Evolutionary conservation across 2,888 invertebrate species (phyloP), one percentile per base, ranked within the genome.

Genomic region (Chromoteleia sp.): DNA sequence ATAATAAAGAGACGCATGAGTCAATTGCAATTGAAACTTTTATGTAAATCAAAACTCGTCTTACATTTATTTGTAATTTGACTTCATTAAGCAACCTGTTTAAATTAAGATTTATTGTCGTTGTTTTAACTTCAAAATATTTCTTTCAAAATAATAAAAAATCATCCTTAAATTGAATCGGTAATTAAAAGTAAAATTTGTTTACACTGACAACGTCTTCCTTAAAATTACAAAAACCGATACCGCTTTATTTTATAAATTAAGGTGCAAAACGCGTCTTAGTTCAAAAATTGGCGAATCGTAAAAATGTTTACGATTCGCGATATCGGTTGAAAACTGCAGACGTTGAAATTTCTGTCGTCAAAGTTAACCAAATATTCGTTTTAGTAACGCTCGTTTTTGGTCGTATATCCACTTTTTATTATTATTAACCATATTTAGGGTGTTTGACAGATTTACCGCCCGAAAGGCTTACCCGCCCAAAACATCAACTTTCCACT

Each of bases 11-110:
- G 36, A 36, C 17, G 12, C 45, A 30, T 25, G 14, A 30, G 43
- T 61, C 61, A 45, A 45, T 43, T 45, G 21, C 17, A 43, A 61
- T 63, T 63, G 33, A 63, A 33, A 48, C 63, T 25, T 33, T n/a
- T 43, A 43, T 17, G 19, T 43, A 43, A 43, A 43, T 17, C 17
- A 17, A 43, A 43, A 43, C 12, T 17, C 8, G 17, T 43, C 17
- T 43, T 43, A 43, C 19, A 8, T 8, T 43, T 43, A 41, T 15
- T 41, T 41, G 14, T 14, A 8, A 10, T 36, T 36, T 36, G n/a
- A 36, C 36, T 41, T 41, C 14, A 5, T 14, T 14, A 14, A 5
- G 10, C 7, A 36, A 4, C 14, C 25, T n/a, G 25, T 25, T 14
- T 14, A 41, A 41, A 5, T 41, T 41, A 41, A 14, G 0, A 14